Percentiles rank a stretch among this genome's conserved stretches.
Evolutionary conservation across 2,113 vertebrate genomes (phyloP).

Genomic region (Xenopus laevis): DNA sequence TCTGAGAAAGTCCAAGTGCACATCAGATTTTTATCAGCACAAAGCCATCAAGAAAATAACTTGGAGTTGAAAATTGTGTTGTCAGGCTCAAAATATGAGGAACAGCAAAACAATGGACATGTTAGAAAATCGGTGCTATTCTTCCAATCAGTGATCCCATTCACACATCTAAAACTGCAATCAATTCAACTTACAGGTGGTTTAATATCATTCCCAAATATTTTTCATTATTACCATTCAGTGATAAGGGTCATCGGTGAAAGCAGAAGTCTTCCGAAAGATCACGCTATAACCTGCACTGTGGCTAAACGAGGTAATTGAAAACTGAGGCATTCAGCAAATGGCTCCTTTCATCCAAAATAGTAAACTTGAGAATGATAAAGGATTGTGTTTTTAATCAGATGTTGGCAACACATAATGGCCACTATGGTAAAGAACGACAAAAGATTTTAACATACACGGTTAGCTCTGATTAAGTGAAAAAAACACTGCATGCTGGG

Average conservation of each 20-base stretch:
- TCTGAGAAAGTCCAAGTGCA: too few species aligned
- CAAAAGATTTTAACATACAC: conserved; percentile 49
- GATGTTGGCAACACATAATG: conserved; percentile 47
- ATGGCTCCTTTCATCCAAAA: conserved; percentile 30
- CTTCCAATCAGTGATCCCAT: not conserved
- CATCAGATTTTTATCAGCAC: too few species aligned
- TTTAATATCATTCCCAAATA: conserved; percentile 19
- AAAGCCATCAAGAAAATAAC: not conserved
- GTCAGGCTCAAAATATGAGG: not conserved
- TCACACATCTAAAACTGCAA: conserved; percentile 1
- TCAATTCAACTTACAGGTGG: not conserved
- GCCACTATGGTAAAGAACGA: conserved; percentile 39
- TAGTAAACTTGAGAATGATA: conserved; percentile 34
- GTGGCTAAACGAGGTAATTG: not conserved
- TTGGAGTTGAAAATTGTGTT: not conserved
- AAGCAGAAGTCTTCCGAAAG: not conserved
- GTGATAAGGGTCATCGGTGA: conserved; percentile 12
- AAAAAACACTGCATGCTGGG: conserved; percentile 54
- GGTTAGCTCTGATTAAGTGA: conserved; percentile 57
- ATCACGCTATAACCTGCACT: conserved; percentile 18
- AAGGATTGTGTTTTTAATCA: conserved; percentile 49
- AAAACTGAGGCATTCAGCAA: conserved; percentile 16
- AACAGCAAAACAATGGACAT: not conserved
- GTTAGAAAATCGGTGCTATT: not conserved
- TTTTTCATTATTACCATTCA: conserved; percentile 3